A percentile compares a stretch with the other conserved stretches of the same genome.
Evolutionary conservation across 2,888 invertebrate species (phyloP).

Genomic region (Galerucella nymphaeae): DNA sequence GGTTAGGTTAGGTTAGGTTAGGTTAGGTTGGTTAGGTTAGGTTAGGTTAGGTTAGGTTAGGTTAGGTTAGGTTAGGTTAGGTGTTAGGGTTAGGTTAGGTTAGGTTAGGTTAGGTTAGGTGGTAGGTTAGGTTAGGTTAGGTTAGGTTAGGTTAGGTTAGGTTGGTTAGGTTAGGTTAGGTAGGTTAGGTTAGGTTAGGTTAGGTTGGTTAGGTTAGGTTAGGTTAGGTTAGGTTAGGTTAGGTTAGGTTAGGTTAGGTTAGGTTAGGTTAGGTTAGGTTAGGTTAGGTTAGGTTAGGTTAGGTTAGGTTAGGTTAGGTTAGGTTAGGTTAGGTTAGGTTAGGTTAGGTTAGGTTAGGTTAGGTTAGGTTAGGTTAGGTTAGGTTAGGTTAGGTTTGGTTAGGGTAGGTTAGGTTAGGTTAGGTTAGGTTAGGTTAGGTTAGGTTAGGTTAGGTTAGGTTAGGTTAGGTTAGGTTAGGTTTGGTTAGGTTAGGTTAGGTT

Average conservation of each 20-base stretch:
- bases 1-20: neutral
- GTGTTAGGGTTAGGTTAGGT: slow-evolving; percentile 24
- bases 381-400: slow-evolving; percentile 18
- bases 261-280: slow-evolving; percentile 32
- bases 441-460: slow-evolving; percentile 42
- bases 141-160: slow-evolving; percentile 41
- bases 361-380: slow-evolving; percentile 32
- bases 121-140: slow-evolving; percentile 40
- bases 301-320: slow-evolving; percentile 41
- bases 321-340: slow-evolving; percentile 42
- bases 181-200: too few relatives aligned
- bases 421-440: slow-evolving; percentile 32
- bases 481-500: slow-evolving; percentile 17
- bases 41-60: slow-evolving; percentile 41
- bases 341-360: slow-evolving; percentile 41
- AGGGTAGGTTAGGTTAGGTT: too few relatives aligned
- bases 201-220: slow-evolving; percentile 41
- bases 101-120: slow-evolving; percentile 39
- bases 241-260: slow-evolving; percentile 38
- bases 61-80: slow-evolving; percentile 40
- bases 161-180: too few relatives aligned
- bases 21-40: slow-evolving; percentile 21
- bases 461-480: slow-evolving; percentile 21
- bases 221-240: slow-evolving; percentile 41
- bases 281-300: slow-evolving; percentile 43